Conservation (phyloP, 2,113 vertebrate genomes). For the Xiphorhynchus elegans region DNA sequence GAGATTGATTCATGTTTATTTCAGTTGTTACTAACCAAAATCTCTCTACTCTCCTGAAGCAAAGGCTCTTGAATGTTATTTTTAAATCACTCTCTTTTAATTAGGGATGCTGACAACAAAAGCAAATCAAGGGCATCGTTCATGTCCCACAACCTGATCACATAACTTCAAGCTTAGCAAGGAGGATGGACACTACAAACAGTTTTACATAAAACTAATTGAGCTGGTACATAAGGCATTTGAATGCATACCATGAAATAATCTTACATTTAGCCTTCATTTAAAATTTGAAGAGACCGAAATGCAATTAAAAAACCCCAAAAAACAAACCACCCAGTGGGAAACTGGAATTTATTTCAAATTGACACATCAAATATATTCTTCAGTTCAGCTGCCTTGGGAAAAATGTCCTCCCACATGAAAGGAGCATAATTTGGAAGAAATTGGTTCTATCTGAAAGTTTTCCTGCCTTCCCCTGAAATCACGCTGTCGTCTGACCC, state of each 20-base stretch:
- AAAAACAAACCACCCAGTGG: neutral
- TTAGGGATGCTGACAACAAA: neutral
- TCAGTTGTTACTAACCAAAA: neutral
- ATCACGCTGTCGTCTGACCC: neutral
- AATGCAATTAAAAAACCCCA: neutral
- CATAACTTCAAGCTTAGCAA: neutral
- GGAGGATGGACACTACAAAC: neutral
- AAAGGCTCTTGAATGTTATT: neutral
- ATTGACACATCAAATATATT: neutral
- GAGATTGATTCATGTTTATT: neutral
- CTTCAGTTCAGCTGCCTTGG: neutral
- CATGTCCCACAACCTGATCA: neutral
- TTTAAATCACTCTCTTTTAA: neutral
- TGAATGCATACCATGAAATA: neutral
- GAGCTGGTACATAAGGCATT: neutral
- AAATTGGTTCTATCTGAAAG: neutral
- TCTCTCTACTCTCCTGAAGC: neutral
- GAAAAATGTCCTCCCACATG: neutral
- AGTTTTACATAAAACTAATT: neutral
- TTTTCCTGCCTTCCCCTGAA: neutral
- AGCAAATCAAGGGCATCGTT: neutral
- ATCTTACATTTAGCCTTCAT: neutral
- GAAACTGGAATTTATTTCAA: slow-evolving; percentile 8
- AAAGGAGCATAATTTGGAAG: neutral
- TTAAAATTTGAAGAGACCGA: neutral